phyloP scores from a whole-genome alignment of 37 sponge, comb jelly and placozoan species.

The Mnemiopsis leidyi region DNA sequence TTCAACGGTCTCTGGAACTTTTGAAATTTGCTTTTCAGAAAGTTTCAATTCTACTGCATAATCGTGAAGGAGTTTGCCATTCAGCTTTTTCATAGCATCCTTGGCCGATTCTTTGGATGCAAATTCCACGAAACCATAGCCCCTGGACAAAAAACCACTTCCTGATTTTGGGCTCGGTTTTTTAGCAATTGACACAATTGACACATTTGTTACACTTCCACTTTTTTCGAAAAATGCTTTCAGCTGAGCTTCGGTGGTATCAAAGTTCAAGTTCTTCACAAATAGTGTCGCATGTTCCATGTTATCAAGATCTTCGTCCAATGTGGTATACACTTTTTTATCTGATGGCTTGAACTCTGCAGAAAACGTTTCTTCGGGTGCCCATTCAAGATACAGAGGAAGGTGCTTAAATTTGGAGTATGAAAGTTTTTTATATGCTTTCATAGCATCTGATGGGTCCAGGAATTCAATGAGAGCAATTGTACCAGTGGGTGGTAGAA shows the following conservation, averaged over 20 bases:
- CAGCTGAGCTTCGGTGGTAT: conserved; percentile 75
- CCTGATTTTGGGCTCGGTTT: conserved; percentile 76
- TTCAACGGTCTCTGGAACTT: conserved; percentile 35
- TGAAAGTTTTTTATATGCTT: conserved; percentile 81
- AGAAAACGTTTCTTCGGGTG: conserved; percentile 74
- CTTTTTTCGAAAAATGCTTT: conserved; percentile 69
- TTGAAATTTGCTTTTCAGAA: conserved; percentile 62
- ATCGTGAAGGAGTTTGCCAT: conserved; percentile 75
- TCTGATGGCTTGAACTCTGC: conserved; percentile 35
- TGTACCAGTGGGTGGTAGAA: conserved; percentile 88
- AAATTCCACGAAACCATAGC: conserved; percentile 94
- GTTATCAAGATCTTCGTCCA: neutral
- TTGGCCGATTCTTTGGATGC: conserved; percentile 66
- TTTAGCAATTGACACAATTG: conserved; percentile 68
- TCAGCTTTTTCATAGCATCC: conserved; percentile 81
- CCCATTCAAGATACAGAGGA: conserved; percentile 97
- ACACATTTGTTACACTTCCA: conserved; percentile 48
- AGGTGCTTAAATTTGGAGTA: conserved; percentile 88
- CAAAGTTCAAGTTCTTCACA: conserved; percentile 95
- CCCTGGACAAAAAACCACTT: conserved; percentile 79
- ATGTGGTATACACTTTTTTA: conserved; percentile 40
- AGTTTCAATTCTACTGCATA: conserved; percentile 85
- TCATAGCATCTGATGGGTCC: conserved; percentile 73
- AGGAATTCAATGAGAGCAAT: conserved; percentile 88
- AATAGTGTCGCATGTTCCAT: conserved; percentile 74